Percentiles rank a stretch among this genome's conserved stretches.
Conservation (phyloP, 2,888 invertebrate species). For the Neria commutata region DNA sequence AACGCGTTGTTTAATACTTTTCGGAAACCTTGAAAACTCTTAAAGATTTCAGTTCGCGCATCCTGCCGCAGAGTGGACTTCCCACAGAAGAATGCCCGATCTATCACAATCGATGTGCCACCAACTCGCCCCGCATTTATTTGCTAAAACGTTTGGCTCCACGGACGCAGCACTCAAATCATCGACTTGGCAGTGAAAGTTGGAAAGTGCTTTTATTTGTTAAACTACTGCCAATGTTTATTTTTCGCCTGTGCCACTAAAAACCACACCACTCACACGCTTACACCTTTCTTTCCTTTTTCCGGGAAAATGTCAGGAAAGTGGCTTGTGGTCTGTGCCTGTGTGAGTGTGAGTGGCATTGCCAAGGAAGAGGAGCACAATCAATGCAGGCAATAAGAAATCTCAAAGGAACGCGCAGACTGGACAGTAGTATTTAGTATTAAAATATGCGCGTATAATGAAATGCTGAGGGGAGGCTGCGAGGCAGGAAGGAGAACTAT, state of each 20-base stretch:
- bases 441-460: slow-evolving; percentile 45
- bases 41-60: too few relatives aligned
- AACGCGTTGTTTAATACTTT: too few relatives aligned
- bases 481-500: background rate
- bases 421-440: slow-evolving; percentile 41
- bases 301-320: background rate
- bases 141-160: background rate
- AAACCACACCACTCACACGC: too few relatives aligned
- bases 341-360: background rate
- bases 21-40: too few relatives aligned
- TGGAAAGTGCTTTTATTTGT: slow-evolving; percentile 42
- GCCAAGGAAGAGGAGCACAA: background rate
- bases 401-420: background rate
- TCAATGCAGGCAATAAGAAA: background rate
- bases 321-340: background rate
- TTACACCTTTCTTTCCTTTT: background rate
- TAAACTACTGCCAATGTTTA: slow-evolving; percentile 31
- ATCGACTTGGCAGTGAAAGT: too few relatives aligned
- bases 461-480: background rate
- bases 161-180: slow-evolving; percentile 38
- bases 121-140: too few relatives aligned
- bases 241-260: too few relatives aligned
- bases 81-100: too few relatives aligned
- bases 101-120: too few relatives aligned
- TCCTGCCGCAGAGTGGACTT: too few relatives aligned